Evolutionary conservation across 2,797 vertebrate genomes (phyloP).

Genomic region (Myiotriccus ornatus): DNA sequence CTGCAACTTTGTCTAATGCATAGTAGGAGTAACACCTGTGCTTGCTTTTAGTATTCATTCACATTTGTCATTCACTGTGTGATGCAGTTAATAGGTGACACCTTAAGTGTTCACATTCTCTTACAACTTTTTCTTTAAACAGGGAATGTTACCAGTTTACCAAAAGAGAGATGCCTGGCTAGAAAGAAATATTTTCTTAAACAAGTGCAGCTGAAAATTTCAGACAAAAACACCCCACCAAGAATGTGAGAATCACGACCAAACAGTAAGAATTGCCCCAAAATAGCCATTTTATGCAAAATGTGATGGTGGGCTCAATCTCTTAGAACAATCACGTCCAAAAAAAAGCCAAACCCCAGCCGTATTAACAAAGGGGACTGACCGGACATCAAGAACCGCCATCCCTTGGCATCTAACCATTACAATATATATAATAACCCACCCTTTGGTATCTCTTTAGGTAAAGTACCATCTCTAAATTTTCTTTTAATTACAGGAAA

Average conservation of each 20-base stretch:
- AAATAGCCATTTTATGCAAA: background rate
- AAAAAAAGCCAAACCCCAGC: background rate
- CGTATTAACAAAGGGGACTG: background rate
- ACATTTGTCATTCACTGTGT: background rate
- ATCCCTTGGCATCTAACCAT: background rate
- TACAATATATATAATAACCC: background rate
- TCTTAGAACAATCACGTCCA: background rate
- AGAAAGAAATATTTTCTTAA: background rate
- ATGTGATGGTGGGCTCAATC: background rate
- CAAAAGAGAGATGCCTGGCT: background rate
- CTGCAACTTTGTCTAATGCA: background rate
- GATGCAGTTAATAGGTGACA: background rate
- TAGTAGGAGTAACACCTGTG: background rate
- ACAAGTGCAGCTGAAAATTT: background rate
- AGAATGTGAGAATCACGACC: accelerated
- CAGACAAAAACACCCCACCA: background rate
- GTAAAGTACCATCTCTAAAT: background rate
- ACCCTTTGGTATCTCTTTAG: background rate
- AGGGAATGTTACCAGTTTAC: background rate
- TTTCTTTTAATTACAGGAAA: background rate
- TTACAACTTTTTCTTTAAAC: background rate
- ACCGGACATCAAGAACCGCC: background rate
- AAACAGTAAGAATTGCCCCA: background rate
- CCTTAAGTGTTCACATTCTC: background rate
- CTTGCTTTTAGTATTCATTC: background rate